Conservation (phyloP, 2,113 vertebrate genomes). For the Xenopus tropicalis region UCB_Xtro_10.0 CM004445.2:64676501-64677000, state of each 20-base stretch:
- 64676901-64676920: conserved; percentile 10
- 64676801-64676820: conserved; percentile 6
- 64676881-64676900: conserved; percentile 3
- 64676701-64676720: conserved; percentile 3
- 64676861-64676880: conserved; percentile 8
- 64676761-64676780: conserved; percentile 23
- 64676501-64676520: too few species aligned
- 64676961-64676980: too few species aligned
- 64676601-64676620: too few species aligned
- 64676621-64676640: too few species aligned
- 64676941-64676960: too few species aligned
- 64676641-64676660: too few species aligned
- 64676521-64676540: too few species aligned
- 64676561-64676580: too few species aligned
- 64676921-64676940: background rate
- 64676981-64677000: too few species aligned
- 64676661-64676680: too few species aligned
- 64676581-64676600: too few species aligned
- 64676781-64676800: background rate
- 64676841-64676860: conserved; percentile 20
- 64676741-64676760: conserved; percentile 21
- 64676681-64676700: background rate
- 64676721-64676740: conserved; percentile 4
- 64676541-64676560: too few species aligned
- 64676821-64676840: conserved; percentile 26